Evolutionary conservation across 2,888 invertebrate species (phyloP).

Genomic region (Tryphoninae sp.): DNA sequence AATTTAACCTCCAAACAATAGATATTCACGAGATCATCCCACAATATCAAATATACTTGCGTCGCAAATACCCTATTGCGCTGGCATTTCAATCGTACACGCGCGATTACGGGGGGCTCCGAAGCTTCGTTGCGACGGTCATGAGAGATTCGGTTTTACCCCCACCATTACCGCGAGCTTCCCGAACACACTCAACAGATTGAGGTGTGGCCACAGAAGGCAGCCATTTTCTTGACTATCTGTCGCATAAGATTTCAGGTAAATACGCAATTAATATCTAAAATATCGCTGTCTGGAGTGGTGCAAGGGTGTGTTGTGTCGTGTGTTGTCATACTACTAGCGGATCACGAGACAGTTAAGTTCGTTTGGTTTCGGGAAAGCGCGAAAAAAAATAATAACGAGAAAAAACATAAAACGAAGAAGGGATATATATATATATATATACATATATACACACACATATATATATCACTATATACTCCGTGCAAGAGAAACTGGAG

Average conservation of each 20-base stretch:
- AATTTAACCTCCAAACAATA: background rate
- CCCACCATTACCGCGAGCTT: conserved; percentile 51
- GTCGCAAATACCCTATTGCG: background rate
- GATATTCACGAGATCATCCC: background rate
- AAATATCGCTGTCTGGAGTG: conserved; percentile 69
- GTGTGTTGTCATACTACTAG: conserved; percentile 69
- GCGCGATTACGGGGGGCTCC: conserved; percentile 24
- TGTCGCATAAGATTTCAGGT: conserved; percentile 79
- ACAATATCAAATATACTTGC: background rate
- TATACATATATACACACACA: conserved; percentile 32
- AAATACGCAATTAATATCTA: conserved; percentile 77
- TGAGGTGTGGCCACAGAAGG: conserved; percentile 79
- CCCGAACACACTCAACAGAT: conserved; percentile 74
- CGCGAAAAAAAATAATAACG: conserved; percentile 45
- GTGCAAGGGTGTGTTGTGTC: conserved; percentile 73
- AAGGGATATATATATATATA: conserved; percentile 35
- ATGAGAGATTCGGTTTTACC: conserved; percentile 33
- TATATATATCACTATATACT: conserved; percentile 48
- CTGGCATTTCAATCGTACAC: background rate
- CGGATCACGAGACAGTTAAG: conserved; percentile 50
- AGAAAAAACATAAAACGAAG: conserved; percentile 57
- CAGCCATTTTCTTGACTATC: conserved; percentile 79
- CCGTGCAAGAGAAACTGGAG: conserved; percentile 64
- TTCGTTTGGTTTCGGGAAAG: conserved; percentile 46
- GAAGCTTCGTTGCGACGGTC: conserved; percentile 36